Conservation (phyloP, 2,113 vertebrate species). For the Zapornia atra region DNA sequence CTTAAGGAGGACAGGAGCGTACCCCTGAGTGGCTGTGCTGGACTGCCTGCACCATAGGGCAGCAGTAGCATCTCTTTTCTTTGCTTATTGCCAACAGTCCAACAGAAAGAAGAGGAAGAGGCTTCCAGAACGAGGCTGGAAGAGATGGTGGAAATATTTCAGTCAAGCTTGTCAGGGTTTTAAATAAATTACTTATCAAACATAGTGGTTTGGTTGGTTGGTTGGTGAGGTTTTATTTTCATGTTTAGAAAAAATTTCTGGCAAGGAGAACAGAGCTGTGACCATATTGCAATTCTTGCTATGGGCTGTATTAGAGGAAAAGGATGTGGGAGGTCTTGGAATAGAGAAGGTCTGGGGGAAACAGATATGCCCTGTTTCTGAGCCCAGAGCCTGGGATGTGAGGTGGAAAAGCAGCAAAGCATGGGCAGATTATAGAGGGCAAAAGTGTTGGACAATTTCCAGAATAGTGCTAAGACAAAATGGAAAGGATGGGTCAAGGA, state of each 20-base stretch:
- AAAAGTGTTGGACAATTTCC: background rate
- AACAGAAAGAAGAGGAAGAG: background rate
- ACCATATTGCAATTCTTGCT: constrained; percentile 12
- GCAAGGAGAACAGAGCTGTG: background rate
- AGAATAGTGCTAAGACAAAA: background rate
- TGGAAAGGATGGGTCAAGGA: background rate
- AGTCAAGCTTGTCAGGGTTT: constrained; percentile 13
- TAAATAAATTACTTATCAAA: constrained; percentile 51
- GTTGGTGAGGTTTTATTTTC: background rate
- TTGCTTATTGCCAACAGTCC: background rate
- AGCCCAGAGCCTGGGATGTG: background rate
- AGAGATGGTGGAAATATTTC: constrained; percentile 38
- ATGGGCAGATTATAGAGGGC: background rate
- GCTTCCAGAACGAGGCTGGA: constrained; percentile 21
- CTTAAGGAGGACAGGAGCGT: background rate
- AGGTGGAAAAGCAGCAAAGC: background rate
- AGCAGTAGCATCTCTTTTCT: background rate
- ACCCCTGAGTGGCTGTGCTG: background rate
- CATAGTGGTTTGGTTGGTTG: background rate
- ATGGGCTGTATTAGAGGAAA: background rate
- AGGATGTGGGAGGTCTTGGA: constrained; percentile 59
- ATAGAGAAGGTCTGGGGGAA: background rate
- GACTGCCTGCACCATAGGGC: background rate
- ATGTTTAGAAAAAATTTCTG: constrained; percentile 55
- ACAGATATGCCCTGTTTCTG: background rate